Percentiles rank a stretch among this genome's conserved stretches.
phyloP scores from a whole-genome alignment of 2,113 vertebrate genomes.

The Prietella phreatophila region DNA sequence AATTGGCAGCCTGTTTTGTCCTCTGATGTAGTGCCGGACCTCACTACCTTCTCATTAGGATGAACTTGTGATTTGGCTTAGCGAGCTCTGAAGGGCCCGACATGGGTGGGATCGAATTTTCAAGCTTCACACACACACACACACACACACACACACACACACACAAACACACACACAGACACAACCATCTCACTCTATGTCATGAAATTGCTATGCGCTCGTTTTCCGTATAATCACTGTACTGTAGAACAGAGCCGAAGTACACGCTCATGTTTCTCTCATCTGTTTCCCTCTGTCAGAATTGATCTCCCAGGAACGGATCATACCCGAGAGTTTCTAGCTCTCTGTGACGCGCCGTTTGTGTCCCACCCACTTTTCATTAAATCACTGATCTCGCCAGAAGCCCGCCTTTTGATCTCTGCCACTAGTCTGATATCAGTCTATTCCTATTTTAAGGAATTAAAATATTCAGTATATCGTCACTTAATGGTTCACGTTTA shows the following conservation, averaged over 20 bases:
- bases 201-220: slow-evolving; percentile 42
- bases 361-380: background rate
- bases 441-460: too few relatives aligned
- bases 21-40: slow-evolving; percentile 61
- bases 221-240: slow-evolving; percentile 55
- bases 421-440: background rate
- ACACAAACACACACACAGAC: background rate
- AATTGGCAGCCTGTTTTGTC: slow-evolving; percentile 65
- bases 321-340: slow-evolving; percentile 7
- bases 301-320: background rate
- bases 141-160: background rate
- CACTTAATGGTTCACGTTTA: too few relatives aligned
- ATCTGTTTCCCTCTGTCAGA: slow-evolving; percentile 18
- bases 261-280: background rate
- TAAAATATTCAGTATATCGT: too few relatives aligned
- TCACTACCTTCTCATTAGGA: slow-evolving; percentile 71
- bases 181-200: too few relatives aligned
- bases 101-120: slow-evolving; percentile 49
- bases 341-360: slow-evolving; percentile 23
- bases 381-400: slow-evolving; percentile 27
- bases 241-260: slow-evolving; percentile 32
- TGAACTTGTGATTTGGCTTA: slow-evolving; percentile 75
- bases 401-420: background rate
- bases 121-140: background rate
- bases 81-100: slow-evolving; percentile 58